These are phyloP conservation scores for Campoletis raptor DNA, from an alignment of 2,888 invertebrate genomes.

Conservation along the genomic window DNA sequence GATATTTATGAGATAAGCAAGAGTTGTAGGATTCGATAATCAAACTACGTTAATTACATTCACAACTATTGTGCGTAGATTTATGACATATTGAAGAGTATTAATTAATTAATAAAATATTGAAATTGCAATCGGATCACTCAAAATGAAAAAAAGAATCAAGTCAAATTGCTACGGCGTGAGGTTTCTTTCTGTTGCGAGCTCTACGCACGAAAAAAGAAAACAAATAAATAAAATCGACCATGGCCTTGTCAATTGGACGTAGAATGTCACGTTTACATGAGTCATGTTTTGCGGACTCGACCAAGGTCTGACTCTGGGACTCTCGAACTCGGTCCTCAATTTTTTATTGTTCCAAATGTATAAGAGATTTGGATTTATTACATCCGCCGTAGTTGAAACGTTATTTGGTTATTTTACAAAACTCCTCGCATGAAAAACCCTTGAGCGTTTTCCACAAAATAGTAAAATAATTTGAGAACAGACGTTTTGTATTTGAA, in stretches of 20 bases:
- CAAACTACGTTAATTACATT: not conserved
- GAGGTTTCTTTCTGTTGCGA: not conserved
- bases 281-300: constrained; percentile 17
- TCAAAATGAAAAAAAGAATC: not conserved
- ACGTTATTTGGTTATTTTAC: not conserved
- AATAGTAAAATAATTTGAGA: not conserved
- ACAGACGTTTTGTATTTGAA: not conserved
- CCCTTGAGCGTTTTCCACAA: not conserved
- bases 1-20: constrained; percentile 83
- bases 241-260: constrained; percentile 30
- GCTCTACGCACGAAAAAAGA: constrained; percentile 21
- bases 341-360: not conserved
- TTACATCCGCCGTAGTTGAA: not conserved
- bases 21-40: constrained; percentile 52
- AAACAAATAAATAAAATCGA: constrained; percentile 17
- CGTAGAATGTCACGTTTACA: constrained; percentile 9
- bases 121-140: not conserved
- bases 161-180: not conserved
- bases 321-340: not conserved
- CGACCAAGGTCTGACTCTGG: constrained; percentile 18
- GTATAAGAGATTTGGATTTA: not conserved
- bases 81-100: not conserved
- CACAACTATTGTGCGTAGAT: not conserved
- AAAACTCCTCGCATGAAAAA: not conserved
- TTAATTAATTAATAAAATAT: not conserved